phyloP scores from a whole-genome alignment of 2,888 invertebrate species.

The Cosmia pyralina region DNA sequence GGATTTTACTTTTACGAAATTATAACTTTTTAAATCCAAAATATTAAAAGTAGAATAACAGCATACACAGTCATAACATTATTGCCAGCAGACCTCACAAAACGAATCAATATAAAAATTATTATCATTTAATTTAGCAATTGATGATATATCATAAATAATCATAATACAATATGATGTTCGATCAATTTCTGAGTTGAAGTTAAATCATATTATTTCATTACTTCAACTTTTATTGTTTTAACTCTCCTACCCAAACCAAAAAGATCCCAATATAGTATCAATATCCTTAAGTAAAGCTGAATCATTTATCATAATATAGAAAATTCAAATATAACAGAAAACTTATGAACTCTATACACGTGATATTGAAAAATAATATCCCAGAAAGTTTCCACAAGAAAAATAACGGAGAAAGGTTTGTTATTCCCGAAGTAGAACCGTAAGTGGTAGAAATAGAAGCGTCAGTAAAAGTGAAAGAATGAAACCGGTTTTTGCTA shows the following conservation, averaged over 20 bases:
- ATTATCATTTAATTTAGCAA: slow-evolving; percentile 33
- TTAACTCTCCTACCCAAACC: slow-evolving; percentile 10
- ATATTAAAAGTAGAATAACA: background rate
- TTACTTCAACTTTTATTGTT: slow-evolving; percentile 13
- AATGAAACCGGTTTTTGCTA: slow-evolving; percentile 39
- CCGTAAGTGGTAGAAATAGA: slow-evolving; percentile 23
- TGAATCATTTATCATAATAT: slow-evolving; percentile 39
- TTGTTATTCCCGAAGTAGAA: slow-evolving; percentile 19
- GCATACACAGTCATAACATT: too few relatives aligned
- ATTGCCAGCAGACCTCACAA: background rate
- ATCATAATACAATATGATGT: background rate
- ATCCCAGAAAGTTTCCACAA: slow-evolving; percentile 39
- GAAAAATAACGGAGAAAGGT: slow-evolving; percentile 38
- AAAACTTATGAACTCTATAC: slow-evolving; percentile 37
- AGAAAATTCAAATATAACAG: slow-evolving; percentile 54
- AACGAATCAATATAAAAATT: background rate
- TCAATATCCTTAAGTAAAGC: slow-evolving; percentile 38
- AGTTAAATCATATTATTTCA: slow-evolving; percentile 8
- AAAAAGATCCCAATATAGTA: background rate
- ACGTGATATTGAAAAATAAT: slow-evolving; percentile 61
- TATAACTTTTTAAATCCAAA: background rate
- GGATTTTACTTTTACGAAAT: background rate
- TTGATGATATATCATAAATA: background rate
- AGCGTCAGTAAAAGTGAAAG: slow-evolving; percentile 7
- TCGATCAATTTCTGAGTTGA: background rate